Base-by-base conservation (phyloP, 2,888 invertebrate genomes). In the Sphecodes monilicornis region DNA sequence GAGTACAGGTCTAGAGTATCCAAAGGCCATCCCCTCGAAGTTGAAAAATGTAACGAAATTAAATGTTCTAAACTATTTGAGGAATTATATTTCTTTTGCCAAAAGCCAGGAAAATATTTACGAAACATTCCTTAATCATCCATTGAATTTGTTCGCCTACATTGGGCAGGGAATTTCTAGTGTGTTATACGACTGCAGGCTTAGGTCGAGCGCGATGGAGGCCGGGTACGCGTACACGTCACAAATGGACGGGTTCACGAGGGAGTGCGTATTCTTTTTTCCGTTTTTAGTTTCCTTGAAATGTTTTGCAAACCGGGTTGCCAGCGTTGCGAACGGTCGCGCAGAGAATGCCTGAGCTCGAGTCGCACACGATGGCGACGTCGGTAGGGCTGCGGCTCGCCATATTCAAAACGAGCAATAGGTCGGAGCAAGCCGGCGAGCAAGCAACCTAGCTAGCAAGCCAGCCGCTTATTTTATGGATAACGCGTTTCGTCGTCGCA, bases 391-490 rank as follows among this genome's bases (percentile, higher is more conserved):
- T 66, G 54, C 22, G 78, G 86, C 80, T 82, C 71, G 84, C 82
- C 82, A 80, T 82, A 89, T 88, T 89, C 91, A 88, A 85, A 88
- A 76, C 88, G 87, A 82, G 90, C 87, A 72, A 88, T 89, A 88
- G 79, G 86, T 89, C 85, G 77, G 73, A 81, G 82, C 83, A 78
- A 76, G 78, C 71, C 57, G 60, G 64, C 32, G 6, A 32, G 32
- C 32, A 5, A 64, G 10, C 64, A 6, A 64, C 18, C 29, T 0
- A 3, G 32, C 85, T 82, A 50, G 54, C 64, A 8, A 32, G 64
- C 64, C 64, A 22, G 64, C 84, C 85, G 85, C 86, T 90, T 90
- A 90, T 91, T 92, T 91, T 88, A 90, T 87, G 91, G 88, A 81
- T 89, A 88, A 92, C 89, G 90, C 91, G 86, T 91, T 91, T 85